phyloP scores from a whole-genome alignment of 1,140 invertebrate genomes.

The Diorhabda elongata region DNA sequence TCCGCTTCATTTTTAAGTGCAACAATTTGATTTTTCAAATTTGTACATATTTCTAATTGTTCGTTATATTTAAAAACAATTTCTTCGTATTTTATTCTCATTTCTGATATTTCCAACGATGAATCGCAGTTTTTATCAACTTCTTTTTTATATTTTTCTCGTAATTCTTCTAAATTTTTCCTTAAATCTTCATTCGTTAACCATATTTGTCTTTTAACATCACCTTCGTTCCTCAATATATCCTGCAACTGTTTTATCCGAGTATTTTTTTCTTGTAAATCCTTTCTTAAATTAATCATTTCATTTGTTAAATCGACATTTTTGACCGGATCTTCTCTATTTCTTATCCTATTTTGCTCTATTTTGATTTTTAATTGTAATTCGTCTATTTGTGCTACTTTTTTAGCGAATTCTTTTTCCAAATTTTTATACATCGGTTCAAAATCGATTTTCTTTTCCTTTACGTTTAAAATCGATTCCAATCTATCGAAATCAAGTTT shows the following conservation, averaged over 20 bases:
- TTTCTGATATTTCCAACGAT: not conserved
- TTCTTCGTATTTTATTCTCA: conserved; percentile 7
- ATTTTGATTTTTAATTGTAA: not conserved
- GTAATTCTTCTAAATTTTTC: not conserved
- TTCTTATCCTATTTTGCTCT: not conserved
- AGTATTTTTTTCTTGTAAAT: conserved; percentile 10
- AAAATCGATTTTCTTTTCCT: conserved; percentile 13
- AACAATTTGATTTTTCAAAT: not conserved
- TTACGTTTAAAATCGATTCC: not conserved
- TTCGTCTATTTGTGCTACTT: not conserved
- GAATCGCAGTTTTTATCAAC: conserved; percentile 9
- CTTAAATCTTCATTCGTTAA: conserved; percentile 7
- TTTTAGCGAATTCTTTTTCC: conserved; percentile 7
- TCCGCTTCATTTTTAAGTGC: not conserved
- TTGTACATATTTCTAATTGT: not conserved
- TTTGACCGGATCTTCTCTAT: not conserved
- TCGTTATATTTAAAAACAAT: not conserved
- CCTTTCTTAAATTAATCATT: no score
- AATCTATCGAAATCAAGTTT: conserved; percentile 6
- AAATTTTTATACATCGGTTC: conserved; percentile 6
- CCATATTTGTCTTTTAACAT: conserved; percentile 17
- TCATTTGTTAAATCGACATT: no score
- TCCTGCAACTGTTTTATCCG: conserved; percentile 12
- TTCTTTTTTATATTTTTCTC: conserved; percentile 12
- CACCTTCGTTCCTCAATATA: conserved; percentile 16